Base-by-base conservation (phyloP, 2,888 invertebrate genomes). In the Deilephila porcellus region DNA sequence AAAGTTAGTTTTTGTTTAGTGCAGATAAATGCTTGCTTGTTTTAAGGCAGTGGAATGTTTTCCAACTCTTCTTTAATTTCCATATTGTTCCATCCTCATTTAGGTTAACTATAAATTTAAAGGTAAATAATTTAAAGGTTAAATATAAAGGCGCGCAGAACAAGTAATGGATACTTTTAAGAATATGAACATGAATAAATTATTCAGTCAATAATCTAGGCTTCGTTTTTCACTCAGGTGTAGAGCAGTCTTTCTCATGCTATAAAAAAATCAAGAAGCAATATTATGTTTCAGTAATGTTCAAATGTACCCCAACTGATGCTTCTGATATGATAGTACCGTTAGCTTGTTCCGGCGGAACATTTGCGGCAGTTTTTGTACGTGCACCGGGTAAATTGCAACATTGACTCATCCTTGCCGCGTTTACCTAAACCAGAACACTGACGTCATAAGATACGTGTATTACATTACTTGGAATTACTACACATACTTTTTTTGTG, bases 351-450 rank as follows among this genome's bases (percentile, higher is more conserved):
- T 67, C 67, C 76, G 73, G 74, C 45, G 74, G 64, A 76, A 75
- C 78, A 74, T 77, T 77, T 74, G 17, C 52, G 67, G 52, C 67
- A 17, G 67, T 76, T 63, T 76, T 73, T 75, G 75, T 74, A 72
- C 75, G 74, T 76, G 74, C 75, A 71, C 71, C 63, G 73, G 74
- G 80, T 78, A 81, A 83, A 82, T 82, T 83, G 76, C 79, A 53
- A 52, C 71, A 72, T 75, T 85, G 81, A 85, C 81, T 86, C 83
- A 87, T 80, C 81, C 17, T 62, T 17, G 25, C 45, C 25, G 67
- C 52, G 25, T 20, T 64, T 64, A 64, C 67, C 17, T 17, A 67
- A 67, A 67, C 67, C 45, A 52, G 67, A 45, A n/a, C 14, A 29
- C 3, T 60, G 45, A 45, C 45, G 19, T 56, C n/a, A 56, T 56